A percentile compares a stretch with the other conserved stretches of the same genome.
Conservation (phyloP, 2,113 vertebrate species). For the Saimiri boliviensis region DNA sequence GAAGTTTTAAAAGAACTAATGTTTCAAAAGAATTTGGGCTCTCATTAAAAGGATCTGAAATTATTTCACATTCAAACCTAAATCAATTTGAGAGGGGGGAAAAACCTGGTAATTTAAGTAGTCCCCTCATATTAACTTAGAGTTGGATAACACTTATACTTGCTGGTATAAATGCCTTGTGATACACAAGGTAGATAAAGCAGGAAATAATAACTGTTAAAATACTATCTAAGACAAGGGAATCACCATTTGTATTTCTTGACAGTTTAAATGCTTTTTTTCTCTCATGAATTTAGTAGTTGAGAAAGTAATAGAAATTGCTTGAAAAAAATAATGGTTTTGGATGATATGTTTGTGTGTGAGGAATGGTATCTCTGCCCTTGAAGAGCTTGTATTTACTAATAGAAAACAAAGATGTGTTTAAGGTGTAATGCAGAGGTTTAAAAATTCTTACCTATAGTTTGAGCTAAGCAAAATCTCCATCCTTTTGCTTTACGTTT, state of each 20-base stretch:
- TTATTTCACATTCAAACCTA: conserved; percentile 25
- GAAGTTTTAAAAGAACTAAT: conserved; percentile 17
- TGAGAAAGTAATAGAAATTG: conserved; percentile 26
- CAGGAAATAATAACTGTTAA: conserved; percentile 17
- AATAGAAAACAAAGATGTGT: not conserved
- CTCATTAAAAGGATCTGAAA: conserved; percentile 18
- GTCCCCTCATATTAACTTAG: not conserved
- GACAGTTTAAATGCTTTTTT: conserved; percentile 40
- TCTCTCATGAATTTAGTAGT: conserved; percentile 15
- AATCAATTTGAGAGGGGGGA: not conserved
- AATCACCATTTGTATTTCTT: conserved; percentile 32
- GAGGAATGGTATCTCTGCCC: not conserved
- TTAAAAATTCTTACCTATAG: conserved; percentile 26
- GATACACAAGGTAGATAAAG: conserved; percentile 11
- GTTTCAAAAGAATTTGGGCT: conserved; percentile 17
- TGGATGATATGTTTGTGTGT: not conserved
- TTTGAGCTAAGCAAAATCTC: conserved; percentile 28
- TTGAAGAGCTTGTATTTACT: conserved; percentile 23
- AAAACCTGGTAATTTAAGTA: not conserved
- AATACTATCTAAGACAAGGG: not conserved
- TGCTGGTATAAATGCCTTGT: not conserved
- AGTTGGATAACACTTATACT: not conserved
- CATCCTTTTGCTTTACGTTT: not conserved
- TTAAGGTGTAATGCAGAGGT: not conserved
- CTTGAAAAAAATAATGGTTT: conserved; percentile 32